Evolutionary conservation across 2,888 invertebrate genomes (phyloP).

Genomic region (Sthenelais limicola): DNA sequence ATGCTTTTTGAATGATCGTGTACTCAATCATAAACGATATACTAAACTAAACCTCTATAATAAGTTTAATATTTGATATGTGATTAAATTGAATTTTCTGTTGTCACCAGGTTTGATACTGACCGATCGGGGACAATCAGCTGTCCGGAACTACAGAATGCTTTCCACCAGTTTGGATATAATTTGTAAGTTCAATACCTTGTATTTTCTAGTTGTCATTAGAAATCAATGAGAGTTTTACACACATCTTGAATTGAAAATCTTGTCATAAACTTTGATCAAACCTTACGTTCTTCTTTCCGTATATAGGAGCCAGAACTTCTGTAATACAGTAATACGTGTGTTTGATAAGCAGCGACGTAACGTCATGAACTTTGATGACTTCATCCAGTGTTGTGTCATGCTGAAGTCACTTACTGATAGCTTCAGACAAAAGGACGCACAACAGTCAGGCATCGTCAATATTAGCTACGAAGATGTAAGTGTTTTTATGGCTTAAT

Average conservation of each 20-base stretch:
- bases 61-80: background rate
- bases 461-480: constrained; percentile 71
- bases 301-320: constrained; percentile 66
- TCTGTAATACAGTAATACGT: constrained; percentile 64
- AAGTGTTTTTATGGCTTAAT: constrained; percentile 38
- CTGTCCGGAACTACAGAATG: constrained; percentile 65
- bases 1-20: constrained; percentile 5
- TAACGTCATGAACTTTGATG: constrained; percentile 70
- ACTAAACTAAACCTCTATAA: background rate
- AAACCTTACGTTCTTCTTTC: no score
- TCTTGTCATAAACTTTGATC: background rate
- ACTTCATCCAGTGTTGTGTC: constrained; percentile 72
- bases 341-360: constrained; percentile 66
- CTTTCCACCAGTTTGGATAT: constrained; percentile 72
- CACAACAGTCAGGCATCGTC: constrained; percentile 63
- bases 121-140: constrained; percentile 72
- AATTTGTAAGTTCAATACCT: constrained; percentile 66
- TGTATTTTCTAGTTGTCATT: no score
- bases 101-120: constrained; percentile 67
- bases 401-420: constrained; percentile 71
- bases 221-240: background rate
- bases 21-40: no score
- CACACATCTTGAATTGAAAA: background rate
- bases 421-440: constrained; percentile 69
- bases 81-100: background rate